These are phyloP conservation scores for Agriopis leucophaearia DNA, from an alignment of 2,888 invertebrate species.

Conservation along the genomic window DNA sequence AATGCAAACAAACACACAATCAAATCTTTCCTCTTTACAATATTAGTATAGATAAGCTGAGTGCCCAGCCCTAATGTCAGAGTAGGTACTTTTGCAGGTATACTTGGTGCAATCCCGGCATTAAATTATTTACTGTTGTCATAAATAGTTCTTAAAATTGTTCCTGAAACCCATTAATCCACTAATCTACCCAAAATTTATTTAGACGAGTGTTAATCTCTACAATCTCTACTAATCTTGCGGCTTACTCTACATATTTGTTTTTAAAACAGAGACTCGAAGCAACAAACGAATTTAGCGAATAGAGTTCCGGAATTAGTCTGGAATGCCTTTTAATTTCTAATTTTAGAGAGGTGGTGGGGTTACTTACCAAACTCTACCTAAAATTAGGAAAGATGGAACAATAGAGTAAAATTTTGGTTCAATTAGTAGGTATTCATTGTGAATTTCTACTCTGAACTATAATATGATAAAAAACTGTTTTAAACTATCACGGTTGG, in stretches of 20 bases:
- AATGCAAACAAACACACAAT: too few relatives aligned
- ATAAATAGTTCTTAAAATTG: slow-evolving; percentile 18
- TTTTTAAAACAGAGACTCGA: slow-evolving; percentile 37
- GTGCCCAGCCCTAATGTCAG: too few relatives aligned
- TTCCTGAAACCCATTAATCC: slow-evolving; percentile 27
- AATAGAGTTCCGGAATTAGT: slow-evolving; percentile 25
- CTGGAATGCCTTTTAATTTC: slow-evolving; percentile 32
- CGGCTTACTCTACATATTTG: slow-evolving; percentile 30
- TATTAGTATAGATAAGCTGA: too few relatives aligned
- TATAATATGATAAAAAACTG: background rate
- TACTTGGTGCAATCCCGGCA: background rate
- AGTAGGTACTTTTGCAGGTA: too few relatives aligned
- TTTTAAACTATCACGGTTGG: too few relatives aligned
- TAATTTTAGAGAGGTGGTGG: slow-evolving; percentile 27
- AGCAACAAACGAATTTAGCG: slow-evolving; percentile 40
- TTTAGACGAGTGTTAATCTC: slow-evolving; percentile 28
- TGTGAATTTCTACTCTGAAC: background rate
- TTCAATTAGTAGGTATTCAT: background rate
- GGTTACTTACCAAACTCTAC: slow-evolving; percentile 7
- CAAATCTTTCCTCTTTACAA: too few relatives aligned
- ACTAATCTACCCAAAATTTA: slow-evolving; percentile 24
- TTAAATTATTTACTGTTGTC: slow-evolving; percentile 13
- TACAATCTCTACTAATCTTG: slow-evolving; percentile 27
- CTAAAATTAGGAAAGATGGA: slow-evolving; percentile 3
- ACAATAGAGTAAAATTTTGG: slow-evolving; percentile 1